Conservation (phyloP, 2,888 invertebrate species). For the Eupithecia subumbrata region DNA sequence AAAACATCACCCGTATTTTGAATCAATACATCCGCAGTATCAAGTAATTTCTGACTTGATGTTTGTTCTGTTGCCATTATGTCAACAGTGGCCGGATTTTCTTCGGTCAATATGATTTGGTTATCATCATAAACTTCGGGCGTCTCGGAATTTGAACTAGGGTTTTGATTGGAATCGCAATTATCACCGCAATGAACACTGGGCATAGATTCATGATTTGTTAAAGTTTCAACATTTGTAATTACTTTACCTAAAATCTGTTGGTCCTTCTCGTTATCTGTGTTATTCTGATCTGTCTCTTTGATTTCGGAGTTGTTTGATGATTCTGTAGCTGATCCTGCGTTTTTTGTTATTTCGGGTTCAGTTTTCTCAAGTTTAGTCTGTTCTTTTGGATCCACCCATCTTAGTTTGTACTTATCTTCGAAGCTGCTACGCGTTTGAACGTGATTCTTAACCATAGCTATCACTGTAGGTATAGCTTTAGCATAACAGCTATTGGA, state of each 20-base stretch:
- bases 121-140: not conserved
- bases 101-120: not conserved
- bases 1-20: not conserved
- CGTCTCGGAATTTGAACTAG: not conserved
- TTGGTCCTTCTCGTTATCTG: not conserved
- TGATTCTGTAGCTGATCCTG: not conserved
- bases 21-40: not conserved
- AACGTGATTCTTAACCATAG: slow-evolving; percentile 6
- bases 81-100: not conserved
- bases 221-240: not conserved
- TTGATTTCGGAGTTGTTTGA: not conserved
- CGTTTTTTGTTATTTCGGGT: not conserved
- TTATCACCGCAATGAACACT: not conserved
- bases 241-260: slow-evolving; percentile 4
- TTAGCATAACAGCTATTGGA: no score
- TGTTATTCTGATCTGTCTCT: not conserved
- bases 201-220: not conserved
- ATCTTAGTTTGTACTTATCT: slow-evolving; percentile 28
- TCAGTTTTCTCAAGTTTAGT: not conserved
- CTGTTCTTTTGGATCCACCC: slow-evolving; percentile 59
- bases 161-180: not conserved
- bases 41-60: not conserved
- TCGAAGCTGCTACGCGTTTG: slow-evolving; percentile 27
- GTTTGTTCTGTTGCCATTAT: not conserved
- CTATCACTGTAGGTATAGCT: not conserved